Base-by-base conservation (phyloP, 2,888 invertebrate species). In the Agrochola litura region DNA sequence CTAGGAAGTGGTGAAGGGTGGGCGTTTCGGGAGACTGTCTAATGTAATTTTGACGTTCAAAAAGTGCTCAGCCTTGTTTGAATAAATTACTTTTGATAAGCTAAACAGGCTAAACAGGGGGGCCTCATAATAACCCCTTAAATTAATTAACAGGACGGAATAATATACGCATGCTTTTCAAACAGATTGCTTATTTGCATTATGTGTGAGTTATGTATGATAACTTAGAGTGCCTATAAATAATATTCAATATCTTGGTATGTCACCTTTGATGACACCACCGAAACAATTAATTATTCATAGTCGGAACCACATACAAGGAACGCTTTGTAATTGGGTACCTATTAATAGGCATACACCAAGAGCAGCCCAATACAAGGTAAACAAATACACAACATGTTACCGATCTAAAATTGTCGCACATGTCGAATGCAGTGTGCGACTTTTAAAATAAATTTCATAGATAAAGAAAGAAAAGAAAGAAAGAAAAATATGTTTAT, bases 211-310 rank as follows among this genome's bases (percentile, higher is more conserved):
- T 16, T 60, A 60, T 30, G 1, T 63, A 37, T 46, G 16, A 6
- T 1, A 16, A 9, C 16, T 10, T 25, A 16, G 43, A 12, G n/a
- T 22, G 25, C 58, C 25, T 30, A 1, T 8, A 30, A 14, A 41
- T 19, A 52, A n/a, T 6, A 75, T 43, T 54, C 16, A n/a, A 52
- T 41, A 16, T 14, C 49, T 58, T 49, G 25, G n/a, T 43, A 52
- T 12, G 6, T 19, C 25, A 61, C 16, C 43, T 75, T 75, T 75
- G 54, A 63, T 4, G n/a, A 63, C 6, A 52, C 16, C n/a, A 52
- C 19, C 10, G 43, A 78, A 46, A 25, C 8, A 19, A 12, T 66
- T 41, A 52, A 12, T n/a, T 60, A 77, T 66, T 77, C 76, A 76
- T 52, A 52, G 41, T n/a, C 10, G 9, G 41, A 76, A 60, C 77